Percentiles rank a stretch among this genome's conserved stretches.
Conservation (phyloP, 2,113 vertebrate genomes). For the Hippocampus guttulatus region DNA sequence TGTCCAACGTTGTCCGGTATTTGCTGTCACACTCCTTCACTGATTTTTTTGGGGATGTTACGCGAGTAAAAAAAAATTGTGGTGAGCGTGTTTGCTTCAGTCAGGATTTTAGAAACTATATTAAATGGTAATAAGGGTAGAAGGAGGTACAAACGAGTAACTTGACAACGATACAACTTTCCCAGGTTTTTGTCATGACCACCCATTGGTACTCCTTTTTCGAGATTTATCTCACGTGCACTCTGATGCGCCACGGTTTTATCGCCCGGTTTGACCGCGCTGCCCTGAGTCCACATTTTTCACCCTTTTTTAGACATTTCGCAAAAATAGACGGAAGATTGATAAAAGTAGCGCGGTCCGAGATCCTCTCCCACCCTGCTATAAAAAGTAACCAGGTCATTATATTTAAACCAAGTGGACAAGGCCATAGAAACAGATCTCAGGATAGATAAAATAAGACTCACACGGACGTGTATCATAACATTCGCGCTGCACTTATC, state of each 20-base stretch:
- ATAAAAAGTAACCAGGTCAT: background rate
- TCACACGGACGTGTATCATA: background rate
- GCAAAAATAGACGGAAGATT: background rate
- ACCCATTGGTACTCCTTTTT: no score
- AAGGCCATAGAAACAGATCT: background rate
- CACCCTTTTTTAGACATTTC: constrained; percentile 4
- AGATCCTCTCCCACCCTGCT: background rate
- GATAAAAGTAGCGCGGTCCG: background rate
- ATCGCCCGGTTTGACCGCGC: background rate
- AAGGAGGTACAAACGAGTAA: no score
- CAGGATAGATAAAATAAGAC: background rate
- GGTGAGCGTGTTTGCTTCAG: no score
- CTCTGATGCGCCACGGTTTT: background rate
- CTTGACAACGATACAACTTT: no score
- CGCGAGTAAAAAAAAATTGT: no score
- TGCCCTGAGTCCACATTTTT: background rate
- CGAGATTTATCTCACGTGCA: background rate
- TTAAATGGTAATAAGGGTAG: no score
- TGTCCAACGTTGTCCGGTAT: no score
- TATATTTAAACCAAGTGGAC: background rate
- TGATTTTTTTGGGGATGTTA: no score
- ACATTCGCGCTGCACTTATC: no score
- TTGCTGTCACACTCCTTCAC: no score
- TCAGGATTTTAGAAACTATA: no score
- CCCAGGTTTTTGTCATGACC: background rate